Conservation (phyloP, 2,113 vertebrate species). For the Felis catus region DNA sequence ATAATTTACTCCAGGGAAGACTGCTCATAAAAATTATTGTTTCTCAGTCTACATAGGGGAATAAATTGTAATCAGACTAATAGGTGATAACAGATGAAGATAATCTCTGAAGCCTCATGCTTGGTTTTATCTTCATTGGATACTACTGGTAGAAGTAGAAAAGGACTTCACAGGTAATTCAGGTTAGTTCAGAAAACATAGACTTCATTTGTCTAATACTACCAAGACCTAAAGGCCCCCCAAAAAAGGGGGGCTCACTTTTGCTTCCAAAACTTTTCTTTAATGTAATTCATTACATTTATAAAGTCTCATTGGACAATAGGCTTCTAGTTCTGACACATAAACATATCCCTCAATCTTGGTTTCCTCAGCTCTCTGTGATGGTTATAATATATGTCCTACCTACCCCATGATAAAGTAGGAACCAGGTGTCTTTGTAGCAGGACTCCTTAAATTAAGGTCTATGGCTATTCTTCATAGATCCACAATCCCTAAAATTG, state of each 20-base stretch:
- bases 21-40: neutral
- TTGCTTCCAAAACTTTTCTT: neutral
- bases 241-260: neutral
- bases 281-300: neutral
- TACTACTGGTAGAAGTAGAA: neutral
- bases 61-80: neutral
- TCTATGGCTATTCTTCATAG: neutral
- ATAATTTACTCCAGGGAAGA: neutral
- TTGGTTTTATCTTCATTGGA: neutral
- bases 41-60: neutral
- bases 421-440: neutral
- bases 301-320: neutral
- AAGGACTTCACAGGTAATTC: neutral
- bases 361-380: neutral
- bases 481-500: neutral
- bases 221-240: neutral
- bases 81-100: neutral
- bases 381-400: neutral
- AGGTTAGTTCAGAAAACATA: neutral
- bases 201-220: neutral
- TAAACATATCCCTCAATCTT: neutral
- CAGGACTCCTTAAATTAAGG: neutral
- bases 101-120: neutral
- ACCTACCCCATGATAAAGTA: neutral
- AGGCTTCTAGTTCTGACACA: neutral